Evolutionary conservation across 2,113 vertebrate genomes (phyloP).

Genomic region (Coracopsis vasa): DNA sequence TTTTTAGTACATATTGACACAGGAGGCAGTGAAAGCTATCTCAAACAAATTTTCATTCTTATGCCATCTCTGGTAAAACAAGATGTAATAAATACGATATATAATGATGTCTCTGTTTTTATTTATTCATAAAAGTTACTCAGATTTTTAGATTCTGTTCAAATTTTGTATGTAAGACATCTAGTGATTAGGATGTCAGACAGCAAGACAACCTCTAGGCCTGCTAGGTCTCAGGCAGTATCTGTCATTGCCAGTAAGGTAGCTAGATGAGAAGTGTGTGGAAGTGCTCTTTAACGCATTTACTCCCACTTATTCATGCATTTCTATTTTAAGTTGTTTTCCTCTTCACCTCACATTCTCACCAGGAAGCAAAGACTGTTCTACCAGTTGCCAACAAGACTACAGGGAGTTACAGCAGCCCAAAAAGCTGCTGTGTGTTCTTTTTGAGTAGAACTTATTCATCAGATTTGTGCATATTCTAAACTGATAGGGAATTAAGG

Average conservation of each 20-base stretch:
- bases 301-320: not conserved
- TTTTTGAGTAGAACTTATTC: not conserved
- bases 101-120: not conserved
- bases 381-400: not conserved
- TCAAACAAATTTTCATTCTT: not conserved
- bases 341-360: not conserved
- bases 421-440: not conserved
- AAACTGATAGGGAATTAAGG: not conserved
- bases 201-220: not conserved
- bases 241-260: rapidly evolving
- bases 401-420: not conserved
- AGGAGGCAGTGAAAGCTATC: not conserved
- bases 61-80: not conserved
- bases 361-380: not conserved
- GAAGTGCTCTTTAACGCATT: not conserved
- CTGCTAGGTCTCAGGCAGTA: not conserved
- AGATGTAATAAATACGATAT: not conserved
- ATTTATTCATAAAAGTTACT: not conserved
- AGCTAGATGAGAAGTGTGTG: not conserved
- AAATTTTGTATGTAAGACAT: not conserved
- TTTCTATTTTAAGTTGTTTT: not conserved
- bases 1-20: not conserved
- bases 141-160: not conserved
- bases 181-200: not conserved
- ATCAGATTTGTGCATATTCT: not conserved